Evolutionary conservation across 2,888 invertebrate species (phyloP).

Genomic region (Lamellibrachia satsuma): DNA sequence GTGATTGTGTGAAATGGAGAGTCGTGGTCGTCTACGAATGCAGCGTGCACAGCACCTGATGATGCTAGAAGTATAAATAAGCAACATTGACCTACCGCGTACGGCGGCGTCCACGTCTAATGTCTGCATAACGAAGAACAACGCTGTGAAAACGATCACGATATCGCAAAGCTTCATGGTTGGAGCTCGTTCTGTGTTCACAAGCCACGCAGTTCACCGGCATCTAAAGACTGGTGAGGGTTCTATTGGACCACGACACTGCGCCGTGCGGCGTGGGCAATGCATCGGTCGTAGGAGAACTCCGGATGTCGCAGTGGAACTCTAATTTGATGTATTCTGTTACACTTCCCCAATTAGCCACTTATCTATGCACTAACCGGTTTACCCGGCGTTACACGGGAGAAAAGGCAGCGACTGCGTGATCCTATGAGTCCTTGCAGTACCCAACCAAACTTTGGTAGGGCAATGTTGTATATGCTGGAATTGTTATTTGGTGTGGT

Average conservation of each 20-base stretch:
- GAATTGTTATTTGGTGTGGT: too few species aligned
- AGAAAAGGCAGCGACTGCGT: too few species aligned
- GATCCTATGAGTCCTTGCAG: too few species aligned
- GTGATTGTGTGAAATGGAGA: neutral
- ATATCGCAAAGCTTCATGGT: neutral
- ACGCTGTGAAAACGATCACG: neutral
- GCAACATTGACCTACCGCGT: neutral
- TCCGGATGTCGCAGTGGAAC: neutral
- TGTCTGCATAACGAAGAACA: neutral
- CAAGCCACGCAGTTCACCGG: neutral
- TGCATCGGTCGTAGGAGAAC: neutral
- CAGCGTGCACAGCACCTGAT: neutral
- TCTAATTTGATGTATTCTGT: neutral
- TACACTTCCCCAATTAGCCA: slow-evolving; percentile 3
- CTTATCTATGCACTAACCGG: neutral
- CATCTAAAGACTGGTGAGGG: neutral
- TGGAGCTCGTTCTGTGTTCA: neutral
- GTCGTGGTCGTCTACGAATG: neutral
- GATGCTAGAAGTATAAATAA: neutral
- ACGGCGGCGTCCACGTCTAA: neutral
- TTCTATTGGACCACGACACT: neutral
- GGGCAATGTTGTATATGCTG: too few species aligned
- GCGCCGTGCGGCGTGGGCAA: neutral
- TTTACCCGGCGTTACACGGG: neutral
- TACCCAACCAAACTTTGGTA: too few species aligned